A percentile compares a stretch with the other conserved stretches of the same genome.
These are phyloP conservation scores for Sabatieria punctata DNA, from an alignment of 2,888 invertebrate species.

Conservation along the genomic window DNA sequence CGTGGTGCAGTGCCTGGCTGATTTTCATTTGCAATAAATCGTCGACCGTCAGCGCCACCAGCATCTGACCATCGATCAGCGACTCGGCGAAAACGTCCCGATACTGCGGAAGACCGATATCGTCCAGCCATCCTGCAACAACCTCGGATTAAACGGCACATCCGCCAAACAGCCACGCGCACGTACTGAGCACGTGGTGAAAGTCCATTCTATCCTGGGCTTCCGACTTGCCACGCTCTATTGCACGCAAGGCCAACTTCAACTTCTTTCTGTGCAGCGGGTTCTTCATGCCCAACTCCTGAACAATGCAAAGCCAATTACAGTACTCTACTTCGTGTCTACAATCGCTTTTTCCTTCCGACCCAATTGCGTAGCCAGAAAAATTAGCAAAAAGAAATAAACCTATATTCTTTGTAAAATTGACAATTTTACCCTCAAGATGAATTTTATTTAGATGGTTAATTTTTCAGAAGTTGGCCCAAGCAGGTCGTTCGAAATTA, in stretches of 20 bases:
- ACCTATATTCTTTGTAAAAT: too few species aligned
- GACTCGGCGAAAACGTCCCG: conserved; percentile 69
- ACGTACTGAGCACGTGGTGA: conserved; percentile 39
- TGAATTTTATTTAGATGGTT: too few species aligned
- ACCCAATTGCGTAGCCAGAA: too few species aligned
- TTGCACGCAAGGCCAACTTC: conserved; percentile 44
- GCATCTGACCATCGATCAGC: conserved; percentile 62
- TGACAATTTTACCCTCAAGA: too few species aligned
- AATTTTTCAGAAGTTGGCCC: too few species aligned
- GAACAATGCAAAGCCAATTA: too few species aligned
- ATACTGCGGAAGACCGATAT: conserved; percentile 86
- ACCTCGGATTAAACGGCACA: too few species aligned
- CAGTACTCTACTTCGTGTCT: too few species aligned
- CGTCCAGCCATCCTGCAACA: conserved; percentile 73
- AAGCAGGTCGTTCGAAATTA: too few species aligned
- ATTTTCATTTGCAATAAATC: conserved; percentile 56
- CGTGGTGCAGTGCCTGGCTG: conserved; percentile 71
- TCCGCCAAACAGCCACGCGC: background rate
- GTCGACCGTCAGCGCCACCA: conserved; percentile 60
- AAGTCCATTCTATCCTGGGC: conserved; percentile 45
- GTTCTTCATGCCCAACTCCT: conserved; percentile 41
- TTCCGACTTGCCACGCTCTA: conserved; percentile 29
- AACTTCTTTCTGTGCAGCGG: conserved; percentile 81
- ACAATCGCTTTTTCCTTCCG: too few species aligned
- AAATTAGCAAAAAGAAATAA: too few species aligned